Base-by-base conservation (phyloP, 1,140 invertebrate species). In the Agrilus planipennis region DNA sequence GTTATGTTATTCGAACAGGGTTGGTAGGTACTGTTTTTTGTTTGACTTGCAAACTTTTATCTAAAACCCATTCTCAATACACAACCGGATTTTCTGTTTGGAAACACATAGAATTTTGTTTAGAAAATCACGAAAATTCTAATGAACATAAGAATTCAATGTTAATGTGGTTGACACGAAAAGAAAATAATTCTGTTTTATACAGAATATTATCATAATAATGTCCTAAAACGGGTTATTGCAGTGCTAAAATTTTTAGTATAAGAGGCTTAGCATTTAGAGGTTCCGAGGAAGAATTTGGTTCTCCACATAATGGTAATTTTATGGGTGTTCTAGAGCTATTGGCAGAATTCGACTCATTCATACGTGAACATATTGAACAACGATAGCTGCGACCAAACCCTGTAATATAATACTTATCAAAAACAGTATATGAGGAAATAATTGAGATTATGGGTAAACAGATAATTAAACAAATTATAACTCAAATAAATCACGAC, bases 301-400 rank as follows among this genome's bases (percentile, higher is more conserved):
- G 49, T 21, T 53, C 51, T 23, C 30, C 15, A 25, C 38, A 42
- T 15, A 55, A 53, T 46, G 51, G 53, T 6, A 53, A 53, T 41
- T 53, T 28, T 42, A 21, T 53, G 15, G 51, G 47, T 23, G 42
- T 52, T 19, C 15, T 50, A 15, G 53, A 55, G 37, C 34, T 55
- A 34, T 16, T 55, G 17, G 37, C 49, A 17, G 18, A 53, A 36
- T 55, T 41, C 32, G 53, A 53, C 45, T 42, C 41, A 2, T 46
- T 46, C 19, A 14, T 46, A 4, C 15, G 21, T 36, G n/a, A 32
- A 17, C 50, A 55, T 47, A 50, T 50, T 36, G 16, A 5, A 17
- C 15, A 21, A 34, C 22, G 25, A 25, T 30, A 38, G 22, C 17
- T 22, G 22, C 36, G 36, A 38, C 22, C 16, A 22, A 42, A 42